phyloP scores from a whole-genome alignment of 2,888 invertebrate genomes.

The Sinopyrophorus schimmeli region DNA sequence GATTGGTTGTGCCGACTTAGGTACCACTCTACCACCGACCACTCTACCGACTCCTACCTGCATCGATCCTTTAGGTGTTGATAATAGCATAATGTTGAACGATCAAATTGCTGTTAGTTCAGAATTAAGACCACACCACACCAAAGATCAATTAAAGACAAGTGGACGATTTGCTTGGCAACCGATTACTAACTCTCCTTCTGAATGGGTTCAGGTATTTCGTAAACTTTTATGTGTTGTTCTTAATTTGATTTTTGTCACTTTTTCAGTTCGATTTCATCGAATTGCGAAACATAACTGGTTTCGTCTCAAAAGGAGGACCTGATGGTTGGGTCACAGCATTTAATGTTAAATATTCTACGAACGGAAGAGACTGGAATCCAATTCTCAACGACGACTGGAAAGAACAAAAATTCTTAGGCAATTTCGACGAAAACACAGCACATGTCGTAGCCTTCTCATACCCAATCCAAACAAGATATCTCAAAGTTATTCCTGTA shows the following conservation, averaged over 20 bases:
- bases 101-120: constrained; percentile 72
- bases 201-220: constrained; percentile 69
- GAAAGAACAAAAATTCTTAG: constrained; percentile 67
- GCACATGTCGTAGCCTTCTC: constrained; percentile 68
- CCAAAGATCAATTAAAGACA: constrained; percentile 56
- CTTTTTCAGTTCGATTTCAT: constrained; percentile 78
- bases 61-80: constrained; percentile 73
- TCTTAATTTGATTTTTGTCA: too few species aligned
- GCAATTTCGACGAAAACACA: constrained; percentile 69
- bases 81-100: constrained; percentile 62
- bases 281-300: constrained; percentile 75
- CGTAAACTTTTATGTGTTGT: too few species aligned
- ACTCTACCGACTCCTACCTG: constrained; percentile 55
- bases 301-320: constrained; percentile 74
- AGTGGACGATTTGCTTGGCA: constrained; percentile 64
- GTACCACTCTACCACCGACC: constrained; percentile 15
- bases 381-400: constrained; percentile 62
- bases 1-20: constrained; percentile 66
- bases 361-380: constrained; percentile 72
- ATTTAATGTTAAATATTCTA: constrained; percentile 75
- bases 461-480: constrained; percentile 73
- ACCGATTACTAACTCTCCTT: constrained; percentile 67
- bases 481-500: constrained; percentile 70
- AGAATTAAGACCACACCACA: constrained; percentile 49
- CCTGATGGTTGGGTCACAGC: constrained; percentile 73